Conservation (phyloP, 1,140 invertebrate species). For the Bombus confusus region DNA sequence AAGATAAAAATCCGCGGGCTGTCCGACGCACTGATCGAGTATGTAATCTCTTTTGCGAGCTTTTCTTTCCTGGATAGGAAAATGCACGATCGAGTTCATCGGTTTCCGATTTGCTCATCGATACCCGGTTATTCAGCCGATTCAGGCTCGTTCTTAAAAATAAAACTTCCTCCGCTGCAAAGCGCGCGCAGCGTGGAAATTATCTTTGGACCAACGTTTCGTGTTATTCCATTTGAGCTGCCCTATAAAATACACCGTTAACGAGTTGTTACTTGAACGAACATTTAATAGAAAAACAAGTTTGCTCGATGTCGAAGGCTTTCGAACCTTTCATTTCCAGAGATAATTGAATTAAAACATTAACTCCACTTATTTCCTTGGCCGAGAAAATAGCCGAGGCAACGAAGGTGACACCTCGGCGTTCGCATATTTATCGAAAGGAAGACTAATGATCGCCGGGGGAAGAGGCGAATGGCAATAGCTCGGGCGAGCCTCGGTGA, state of each 20-base stretch:
- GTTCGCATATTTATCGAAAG: constrained; percentile 66
- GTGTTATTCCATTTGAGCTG: background rate
- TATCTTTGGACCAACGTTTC: background rate
- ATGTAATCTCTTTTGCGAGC: constrained; percentile 44
- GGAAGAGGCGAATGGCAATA: background rate
- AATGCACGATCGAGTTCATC: constrained; percentile 25
- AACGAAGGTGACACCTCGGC: constrained; percentile 55
- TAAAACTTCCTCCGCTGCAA: background rate
- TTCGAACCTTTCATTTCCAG: background rate
- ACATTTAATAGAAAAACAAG: background rate
- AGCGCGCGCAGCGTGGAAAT: background rate
- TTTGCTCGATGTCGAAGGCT: background rate
- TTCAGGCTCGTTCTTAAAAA: constrained; percentile 47
- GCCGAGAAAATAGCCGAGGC: background rate
- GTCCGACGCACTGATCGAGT: constrained; percentile 35
- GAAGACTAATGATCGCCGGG: constrained; percentile 61
- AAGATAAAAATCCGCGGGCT: constrained; percentile 58
- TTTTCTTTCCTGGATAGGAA: background rate
- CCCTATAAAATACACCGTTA: background rate
- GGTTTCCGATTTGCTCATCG: constrained; percentile 65
- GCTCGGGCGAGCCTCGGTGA: constrained; percentile 37
- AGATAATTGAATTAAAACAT: too few species aligned
- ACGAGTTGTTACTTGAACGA: background rate
- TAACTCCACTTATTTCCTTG: background rate
- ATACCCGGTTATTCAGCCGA: constrained; percentile 43